phyloP scores from a whole-genome alignment of 1,140 invertebrate genomes.

The Sminthurides bifidus region DNA sequence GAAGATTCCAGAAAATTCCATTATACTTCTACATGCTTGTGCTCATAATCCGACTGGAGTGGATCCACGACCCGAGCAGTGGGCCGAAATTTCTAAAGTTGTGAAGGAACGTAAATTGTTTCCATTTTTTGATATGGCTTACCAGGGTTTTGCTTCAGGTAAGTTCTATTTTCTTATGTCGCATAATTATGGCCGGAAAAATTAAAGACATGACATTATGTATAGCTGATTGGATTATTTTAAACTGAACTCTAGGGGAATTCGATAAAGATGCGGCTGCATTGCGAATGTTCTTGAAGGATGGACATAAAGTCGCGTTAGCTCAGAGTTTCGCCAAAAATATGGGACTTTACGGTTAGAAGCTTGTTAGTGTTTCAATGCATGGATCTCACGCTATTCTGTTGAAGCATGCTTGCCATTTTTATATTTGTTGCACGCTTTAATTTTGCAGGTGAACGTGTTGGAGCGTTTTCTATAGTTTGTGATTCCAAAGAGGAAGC shows the following conservation, averaged over 20 bases:
- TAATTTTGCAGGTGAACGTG: conserved; percentile 63
- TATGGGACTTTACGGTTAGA: conserved; percentile 80
- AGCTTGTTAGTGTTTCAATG: neutral
- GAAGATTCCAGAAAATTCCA: conserved; percentile 86
- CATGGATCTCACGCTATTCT: neutral
- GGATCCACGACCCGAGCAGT: conserved; percentile 84
- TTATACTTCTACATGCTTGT: conserved; percentile 92
- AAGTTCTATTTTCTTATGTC: too few species aligned
- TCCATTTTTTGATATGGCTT: conserved; percentile 99
- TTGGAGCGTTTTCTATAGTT: conserved; percentile 80
- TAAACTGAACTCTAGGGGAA: conserved; percentile 66
- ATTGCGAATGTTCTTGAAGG: conserved; percentile 78
- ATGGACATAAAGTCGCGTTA: conserved; percentile 80
- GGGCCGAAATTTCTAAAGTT: conserved; percentile 70
- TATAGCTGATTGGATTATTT: too few species aligned
- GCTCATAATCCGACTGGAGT: conserved; percentile 99
- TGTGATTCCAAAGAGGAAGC: conserved; percentile 68
- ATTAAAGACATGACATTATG: neutral
- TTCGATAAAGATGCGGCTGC: conserved; percentile 79
- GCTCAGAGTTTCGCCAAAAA: conserved; percentile 98
- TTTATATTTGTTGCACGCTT: neutral
- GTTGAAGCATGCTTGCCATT: neutral
- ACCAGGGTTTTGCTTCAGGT: conserved; percentile 90
- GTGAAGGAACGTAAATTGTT: conserved; percentile 71
- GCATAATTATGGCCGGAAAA: neutral